A percentile compares a stretch with the other conserved stretches of the same genome.
Conservation (phyloP, 2,113 vertebrate genomes). For the Thamnophis sirtalis region DNA sequence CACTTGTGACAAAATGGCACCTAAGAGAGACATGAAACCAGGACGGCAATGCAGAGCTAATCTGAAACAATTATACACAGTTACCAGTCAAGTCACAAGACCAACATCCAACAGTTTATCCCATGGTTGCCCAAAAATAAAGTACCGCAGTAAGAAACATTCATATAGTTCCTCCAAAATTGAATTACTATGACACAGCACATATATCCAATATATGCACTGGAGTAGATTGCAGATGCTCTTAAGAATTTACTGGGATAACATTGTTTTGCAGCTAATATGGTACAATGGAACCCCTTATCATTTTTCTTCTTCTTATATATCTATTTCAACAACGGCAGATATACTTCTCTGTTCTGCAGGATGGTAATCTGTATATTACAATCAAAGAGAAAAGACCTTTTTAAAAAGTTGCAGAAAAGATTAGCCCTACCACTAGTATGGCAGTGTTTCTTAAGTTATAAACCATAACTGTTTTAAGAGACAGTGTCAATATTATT, state of each 20-base stretch:
- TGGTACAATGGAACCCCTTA: background rate
- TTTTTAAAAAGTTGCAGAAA: constrained; percentile 9
- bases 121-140: constrained; percentile 53
- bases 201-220: background rate
- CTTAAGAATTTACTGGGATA: background rate
- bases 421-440: background rate
- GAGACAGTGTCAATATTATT: background rate
- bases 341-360: background rate
- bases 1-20: constrained; percentile 18
- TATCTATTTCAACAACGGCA: background rate
- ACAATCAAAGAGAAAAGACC: background rate
- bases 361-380: constrained; percentile 1
- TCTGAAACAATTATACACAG: constrained; percentile 46
- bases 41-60: constrained; percentile 49
- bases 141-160: constrained; percentile 48
- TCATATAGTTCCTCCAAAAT: constrained; percentile 17
- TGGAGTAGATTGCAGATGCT: constrained; percentile 19
- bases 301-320: background rate
- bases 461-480: background rate
- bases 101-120: constrained; percentile 49
- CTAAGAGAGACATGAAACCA: constrained; percentile 38
- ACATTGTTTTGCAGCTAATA: background rate
- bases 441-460: background rate
- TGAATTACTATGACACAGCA: background rate
- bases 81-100: constrained; percentile 59